Percentiles rank a stretch among this genome's conserved stretches.
Evolutionary conservation across 2,113 vertebrate genomes (phyloP).

Genomic region (Charina bottae): DNA sequence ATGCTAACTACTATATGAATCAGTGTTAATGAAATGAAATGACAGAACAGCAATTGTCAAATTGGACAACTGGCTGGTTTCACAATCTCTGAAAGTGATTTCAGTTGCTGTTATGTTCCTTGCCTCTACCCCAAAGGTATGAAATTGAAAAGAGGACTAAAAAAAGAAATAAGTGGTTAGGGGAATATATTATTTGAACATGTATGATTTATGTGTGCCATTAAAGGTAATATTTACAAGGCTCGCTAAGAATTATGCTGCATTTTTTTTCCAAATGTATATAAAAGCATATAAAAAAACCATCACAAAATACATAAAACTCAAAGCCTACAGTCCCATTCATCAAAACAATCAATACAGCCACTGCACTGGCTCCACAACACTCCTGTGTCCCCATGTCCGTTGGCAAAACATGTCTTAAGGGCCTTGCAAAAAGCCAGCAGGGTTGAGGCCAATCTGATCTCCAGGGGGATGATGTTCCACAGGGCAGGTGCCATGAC

Average conservation of each 20-base stretch:
- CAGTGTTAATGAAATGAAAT: conserved; percentile 12
- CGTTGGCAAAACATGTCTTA: not conserved
- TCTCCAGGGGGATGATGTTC: not conserved
- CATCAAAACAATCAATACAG: not conserved
- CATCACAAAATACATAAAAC: not conserved
- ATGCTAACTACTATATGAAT: not conserved
- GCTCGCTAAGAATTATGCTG: not conserved
- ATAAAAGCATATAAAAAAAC: not conserved
- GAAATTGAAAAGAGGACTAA: not conserved
- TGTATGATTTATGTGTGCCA: not conserved
- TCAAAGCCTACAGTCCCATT: not conserved
- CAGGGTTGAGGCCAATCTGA: not conserved
- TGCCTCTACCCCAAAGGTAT: not conserved
- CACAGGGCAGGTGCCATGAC: not conserved
- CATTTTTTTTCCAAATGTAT: not conserved
- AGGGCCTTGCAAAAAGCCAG: not conserved
- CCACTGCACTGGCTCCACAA: too few relatives aligned
- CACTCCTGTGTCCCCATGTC: not conserved
- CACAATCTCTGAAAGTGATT: conserved; percentile 6
- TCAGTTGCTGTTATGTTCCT: conserved; percentile 18
- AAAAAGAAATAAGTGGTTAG: not conserved
- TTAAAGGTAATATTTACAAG: not conserved
- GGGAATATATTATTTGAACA: not conserved
- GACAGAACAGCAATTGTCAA: conserved; percentile 17
- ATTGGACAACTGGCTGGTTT: not conserved